Percentiles rank a stretch among this genome's conserved stretches.
Evolutionary conservation across 2,888 invertebrate species (phyloP).

Genomic region (Micropterix aruncella): DNA sequence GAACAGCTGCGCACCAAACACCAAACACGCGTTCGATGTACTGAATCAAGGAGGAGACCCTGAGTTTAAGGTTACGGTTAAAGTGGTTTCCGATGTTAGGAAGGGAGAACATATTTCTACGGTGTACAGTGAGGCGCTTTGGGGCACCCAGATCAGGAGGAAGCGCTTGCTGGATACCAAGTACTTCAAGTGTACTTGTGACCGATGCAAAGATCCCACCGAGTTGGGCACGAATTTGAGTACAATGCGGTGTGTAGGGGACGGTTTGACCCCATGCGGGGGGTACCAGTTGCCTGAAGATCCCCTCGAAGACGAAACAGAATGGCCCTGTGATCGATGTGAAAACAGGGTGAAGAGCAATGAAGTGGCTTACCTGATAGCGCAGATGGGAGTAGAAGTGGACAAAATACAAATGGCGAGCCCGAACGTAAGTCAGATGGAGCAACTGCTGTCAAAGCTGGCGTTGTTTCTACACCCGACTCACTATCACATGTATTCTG

Average conservation of each 20-base stretch:
- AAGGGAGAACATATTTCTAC: constrained; percentile 66
- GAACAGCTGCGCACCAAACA: constrained; percentile 71
- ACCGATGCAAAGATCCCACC: constrained; percentile 65
- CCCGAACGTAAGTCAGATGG: constrained; percentile 43
- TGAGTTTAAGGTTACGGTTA: constrained; percentile 46
- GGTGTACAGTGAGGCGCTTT: constrained; percentile 77
- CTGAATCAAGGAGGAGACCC: constrained; percentile 35
- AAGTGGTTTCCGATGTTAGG: constrained; percentile 48
- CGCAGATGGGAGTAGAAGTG: constrained; percentile 64
- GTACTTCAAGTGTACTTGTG: constrained; percentile 62
- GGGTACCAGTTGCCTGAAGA: constrained; percentile 58
- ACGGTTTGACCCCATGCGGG: constrained; percentile 41
- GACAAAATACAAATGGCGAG: constrained; percentile 48
- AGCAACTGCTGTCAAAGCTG: constrained; percentile 51
- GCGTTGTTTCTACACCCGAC: constrained; percentile 67
- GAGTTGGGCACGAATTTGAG: constrained; percentile 65
- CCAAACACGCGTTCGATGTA: constrained; percentile 53
- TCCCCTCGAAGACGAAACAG: constrained; percentile 53
- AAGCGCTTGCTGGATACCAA: constrained; percentile 67
- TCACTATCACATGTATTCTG: constrained; percentile 70
- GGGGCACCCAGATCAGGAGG: constrained; percentile 71
- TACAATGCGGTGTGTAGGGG: constrained; percentile 50
- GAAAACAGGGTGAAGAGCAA: constrained; percentile 45
- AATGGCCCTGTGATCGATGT: constrained; percentile 67
- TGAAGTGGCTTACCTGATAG: constrained; percentile 51